Evolutionary conservation across 2,113 vertebrate species (phyloP), one percentile per base, ranked within the genome.

Genomic region (Turdus rufiventris): DNA sequence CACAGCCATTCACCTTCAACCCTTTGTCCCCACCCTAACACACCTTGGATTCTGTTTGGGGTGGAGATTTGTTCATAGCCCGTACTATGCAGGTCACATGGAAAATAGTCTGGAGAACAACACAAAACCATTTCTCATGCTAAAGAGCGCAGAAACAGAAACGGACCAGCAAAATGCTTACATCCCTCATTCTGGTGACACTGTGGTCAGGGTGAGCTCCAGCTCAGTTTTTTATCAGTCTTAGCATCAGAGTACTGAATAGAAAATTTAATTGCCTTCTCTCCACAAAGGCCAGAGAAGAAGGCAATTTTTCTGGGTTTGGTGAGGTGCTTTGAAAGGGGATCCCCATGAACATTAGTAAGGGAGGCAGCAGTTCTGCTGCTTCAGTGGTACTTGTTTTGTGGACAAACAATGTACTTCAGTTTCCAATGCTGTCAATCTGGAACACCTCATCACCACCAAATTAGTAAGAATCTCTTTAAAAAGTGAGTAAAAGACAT

Each of bases 401-500:
- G 73, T 72, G n/a, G 72, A 87, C 76, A 94, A 94, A 88, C 78
- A 89, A 91, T 92, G 80, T 4, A 74, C 75, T 90, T 85, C 78
- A 94, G 61, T 77, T 92, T 72, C 78, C 45, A 87, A 4, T 36
- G 62, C 36, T 94, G 79, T 70, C 68, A 89, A 89, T 73, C 65
- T 81, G 61, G 40, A 89, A 85, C 38, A 54, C 38, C 71, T 93
- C 95, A 74, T 56, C 65, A 66, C 31, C 42, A 91, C 9, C 75
- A 91, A 92, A 96, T 91, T 80, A 92, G 70, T 93, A 89, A 81
- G 82, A 94, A 81, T 1, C 0, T 68, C 48, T 91, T 94, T 92
- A 6, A 92, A 88, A 88, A 79, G 74, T 29, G 85, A 88, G 73
- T 80, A 63, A 91, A 92, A 85, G 67, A 5, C 72, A 90, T 25